These are phyloP conservation scores for Ooceraea biroi DNA, from an alignment of 1,140 invertebrate genomes.

Conservation along the genomic window DNA sequence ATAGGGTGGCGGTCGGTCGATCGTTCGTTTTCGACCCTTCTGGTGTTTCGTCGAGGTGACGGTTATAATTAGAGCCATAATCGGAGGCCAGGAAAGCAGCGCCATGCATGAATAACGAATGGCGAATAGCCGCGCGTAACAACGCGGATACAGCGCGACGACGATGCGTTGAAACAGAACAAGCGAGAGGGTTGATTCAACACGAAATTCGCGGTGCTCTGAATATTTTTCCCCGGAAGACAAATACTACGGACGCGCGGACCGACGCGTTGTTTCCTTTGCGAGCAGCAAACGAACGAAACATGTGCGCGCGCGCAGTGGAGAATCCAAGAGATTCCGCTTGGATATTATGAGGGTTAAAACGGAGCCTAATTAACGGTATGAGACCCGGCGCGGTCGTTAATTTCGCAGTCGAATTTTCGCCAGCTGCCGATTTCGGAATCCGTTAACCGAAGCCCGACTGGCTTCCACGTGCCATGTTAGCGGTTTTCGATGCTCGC, in stretches of 20 bases:
- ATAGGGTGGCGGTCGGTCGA: background rate
- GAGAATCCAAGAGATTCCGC: constrained; percentile 35
- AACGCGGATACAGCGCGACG: background rate
- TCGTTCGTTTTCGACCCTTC: constrained; percentile 56
- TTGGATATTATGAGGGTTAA: constrained; percentile 48
- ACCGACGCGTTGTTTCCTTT: constrained; percentile 38
- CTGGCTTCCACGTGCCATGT: background rate
- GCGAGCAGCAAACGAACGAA: constrained; percentile 22
- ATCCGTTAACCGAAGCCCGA: too few species aligned
- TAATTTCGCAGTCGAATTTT: constrained; percentile 48
- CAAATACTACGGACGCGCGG: constrained; percentile 28
- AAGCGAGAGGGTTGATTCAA: constrained; percentile 7
- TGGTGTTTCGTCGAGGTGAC: constrained; percentile 28
- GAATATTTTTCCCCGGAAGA: constrained; percentile 50
- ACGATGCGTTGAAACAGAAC: constrained; percentile 14
- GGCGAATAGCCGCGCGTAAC: too few species aligned
- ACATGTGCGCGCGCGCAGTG: constrained; percentile 21
- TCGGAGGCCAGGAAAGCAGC: background rate
- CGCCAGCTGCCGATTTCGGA: constrained; percentile 40
- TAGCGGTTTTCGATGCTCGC: background rate
- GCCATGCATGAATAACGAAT: constrained; percentile 14
- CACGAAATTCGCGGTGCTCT: constrained; percentile 6
- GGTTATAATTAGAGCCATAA: constrained; percentile 43
- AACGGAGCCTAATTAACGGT: constrained; percentile 41
- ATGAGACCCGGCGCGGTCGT: constrained; percentile 18